A percentile compares a stretch with the other conserved stretches of the same genome.
phyloP scores from a whole-genome alignment of 2,888 invertebrate genomes.

The Chrysolina oricalcia region DNA sequence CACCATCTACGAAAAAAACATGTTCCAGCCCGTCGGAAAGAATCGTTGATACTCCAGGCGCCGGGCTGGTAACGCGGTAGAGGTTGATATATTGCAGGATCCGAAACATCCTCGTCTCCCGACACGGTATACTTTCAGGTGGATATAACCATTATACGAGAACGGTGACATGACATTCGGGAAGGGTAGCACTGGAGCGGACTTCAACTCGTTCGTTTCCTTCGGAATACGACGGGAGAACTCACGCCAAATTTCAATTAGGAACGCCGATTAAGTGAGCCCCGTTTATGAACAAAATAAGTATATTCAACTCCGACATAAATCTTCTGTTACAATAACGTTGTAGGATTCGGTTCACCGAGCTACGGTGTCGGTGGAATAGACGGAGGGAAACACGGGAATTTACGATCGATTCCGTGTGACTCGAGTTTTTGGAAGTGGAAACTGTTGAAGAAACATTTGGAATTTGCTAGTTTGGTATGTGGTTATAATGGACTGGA shows the following conservation, averaged over 20 bases:
- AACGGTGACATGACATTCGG: conserved; percentile 51
- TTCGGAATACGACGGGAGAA: conserved; percentile 54
- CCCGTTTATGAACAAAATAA: conserved; percentile 43
- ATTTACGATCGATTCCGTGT: background rate
- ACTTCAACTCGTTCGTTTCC: conserved; percentile 54
- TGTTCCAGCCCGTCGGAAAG: background rate
- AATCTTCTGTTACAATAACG: conserved; percentile 60
- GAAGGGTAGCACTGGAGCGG: conserved; percentile 52
- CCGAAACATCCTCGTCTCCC: conserved; percentile 36
- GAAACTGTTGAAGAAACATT: no score
- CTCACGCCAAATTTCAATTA: conserved; percentile 65
- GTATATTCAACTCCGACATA: conserved; percentile 54
- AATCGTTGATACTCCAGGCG: conserved; percentile 33
- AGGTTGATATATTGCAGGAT: conserved; percentile 42
- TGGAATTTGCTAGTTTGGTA: no score
- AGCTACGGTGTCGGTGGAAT: conserved; percentile 1
- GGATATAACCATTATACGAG: conserved; percentile 36
- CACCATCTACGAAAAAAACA: background rate
- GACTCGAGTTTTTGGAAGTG: no score
- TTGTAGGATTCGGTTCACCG: conserved; percentile 23
- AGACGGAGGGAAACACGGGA: background rate
- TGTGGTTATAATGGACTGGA: no score
- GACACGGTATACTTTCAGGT: conserved; percentile 39
- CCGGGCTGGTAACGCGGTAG: conserved; percentile 27
- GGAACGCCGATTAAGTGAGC: conserved; percentile 63